These are phyloP conservation scores for Australoheros facetus DNA, from an alignment of 2,797 vertebrate species.

Conservation along the genomic window DNA sequence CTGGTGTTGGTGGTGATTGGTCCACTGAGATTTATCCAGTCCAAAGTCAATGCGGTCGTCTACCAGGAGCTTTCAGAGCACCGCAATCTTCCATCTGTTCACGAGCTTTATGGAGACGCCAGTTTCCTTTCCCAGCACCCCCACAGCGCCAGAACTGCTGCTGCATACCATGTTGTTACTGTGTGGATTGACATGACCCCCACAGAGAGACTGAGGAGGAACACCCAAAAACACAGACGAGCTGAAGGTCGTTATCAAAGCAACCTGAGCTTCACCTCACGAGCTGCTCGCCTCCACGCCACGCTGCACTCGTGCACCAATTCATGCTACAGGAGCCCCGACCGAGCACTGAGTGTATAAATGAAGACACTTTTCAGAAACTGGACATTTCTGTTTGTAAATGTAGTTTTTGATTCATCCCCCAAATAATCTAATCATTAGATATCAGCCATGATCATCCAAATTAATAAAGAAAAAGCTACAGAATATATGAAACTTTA, in stretches of 20 bases:
- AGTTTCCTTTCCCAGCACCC: not conserved
- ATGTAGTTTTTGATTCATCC: not conserved
- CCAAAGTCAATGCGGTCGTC: not conserved
- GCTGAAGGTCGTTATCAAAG: not conserved
- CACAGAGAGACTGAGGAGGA: not conserved
- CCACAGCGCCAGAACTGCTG: not conserved
- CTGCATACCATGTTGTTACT: not conserved
- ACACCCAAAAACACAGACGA: not conserved
- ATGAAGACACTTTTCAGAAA: not conserved
- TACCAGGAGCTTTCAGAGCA: not conserved
- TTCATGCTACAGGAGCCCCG: not conserved
- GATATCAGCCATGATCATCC: too few species aligned
- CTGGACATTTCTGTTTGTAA: not conserved
- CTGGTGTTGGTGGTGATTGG: not conserved
- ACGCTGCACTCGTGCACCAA: too few species aligned
- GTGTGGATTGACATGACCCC: not conserved
- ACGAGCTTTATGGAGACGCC: not conserved
- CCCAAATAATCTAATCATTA: too few species aligned
- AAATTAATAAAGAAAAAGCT: too few species aligned
- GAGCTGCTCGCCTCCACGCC: too few species aligned
- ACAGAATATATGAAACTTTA: too few species aligned
- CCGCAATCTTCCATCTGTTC: not conserved
- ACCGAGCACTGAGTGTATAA: rapidly evolving
- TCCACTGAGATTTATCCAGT: not conserved
- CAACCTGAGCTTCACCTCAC: not conserved